phyloP scores from a whole-genome alignment of 2,888 invertebrate genomes.

The Petrolisthes manimaculis region DNA sequence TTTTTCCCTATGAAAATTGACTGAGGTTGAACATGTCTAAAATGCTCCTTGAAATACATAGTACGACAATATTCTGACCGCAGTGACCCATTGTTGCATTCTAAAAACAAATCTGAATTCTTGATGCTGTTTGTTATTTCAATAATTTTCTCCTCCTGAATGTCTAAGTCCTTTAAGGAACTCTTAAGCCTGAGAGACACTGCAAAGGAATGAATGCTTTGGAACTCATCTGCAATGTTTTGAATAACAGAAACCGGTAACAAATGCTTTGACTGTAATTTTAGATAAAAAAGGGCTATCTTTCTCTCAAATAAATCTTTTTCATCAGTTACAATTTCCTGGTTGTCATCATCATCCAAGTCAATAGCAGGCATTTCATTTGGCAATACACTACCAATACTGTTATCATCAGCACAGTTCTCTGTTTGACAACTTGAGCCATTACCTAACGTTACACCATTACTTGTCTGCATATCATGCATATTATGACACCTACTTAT shows the following conservation, averaged over 20 bases:
- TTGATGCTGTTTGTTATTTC: constrained; percentile 10
- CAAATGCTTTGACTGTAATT: constrained; percentile 12
- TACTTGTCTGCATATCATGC: no score
- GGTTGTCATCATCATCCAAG: no score
- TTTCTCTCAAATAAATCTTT: background rate
- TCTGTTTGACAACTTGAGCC: no score
- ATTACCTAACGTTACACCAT: no score
- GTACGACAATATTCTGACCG: constrained; percentile 21
- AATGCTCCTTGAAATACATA: constrained; percentile 15
- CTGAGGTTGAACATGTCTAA: constrained; percentile 27
- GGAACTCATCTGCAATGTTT: constrained; percentile 25
- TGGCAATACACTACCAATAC: no score
- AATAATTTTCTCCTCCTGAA: constrained; percentile 10
- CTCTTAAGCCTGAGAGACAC: background rate
- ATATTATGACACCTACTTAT: no score
- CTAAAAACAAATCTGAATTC: constrained; percentile 5
- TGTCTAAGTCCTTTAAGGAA: background rate
- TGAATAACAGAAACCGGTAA: constrained; percentile 14
- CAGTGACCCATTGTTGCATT: background rate
- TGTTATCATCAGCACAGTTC: no score
- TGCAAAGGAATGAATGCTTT: constrained; percentile 6
- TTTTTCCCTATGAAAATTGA: constrained; percentile 21
- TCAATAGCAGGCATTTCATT: no score
- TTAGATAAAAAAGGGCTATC: constrained; percentile 22
- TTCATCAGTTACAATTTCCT: constrained; percentile 25